Evolutionary conservation across 2,797 vertebrate genomes (phyloP).

Genomic region (Halcyon leucocephala): DNA sequence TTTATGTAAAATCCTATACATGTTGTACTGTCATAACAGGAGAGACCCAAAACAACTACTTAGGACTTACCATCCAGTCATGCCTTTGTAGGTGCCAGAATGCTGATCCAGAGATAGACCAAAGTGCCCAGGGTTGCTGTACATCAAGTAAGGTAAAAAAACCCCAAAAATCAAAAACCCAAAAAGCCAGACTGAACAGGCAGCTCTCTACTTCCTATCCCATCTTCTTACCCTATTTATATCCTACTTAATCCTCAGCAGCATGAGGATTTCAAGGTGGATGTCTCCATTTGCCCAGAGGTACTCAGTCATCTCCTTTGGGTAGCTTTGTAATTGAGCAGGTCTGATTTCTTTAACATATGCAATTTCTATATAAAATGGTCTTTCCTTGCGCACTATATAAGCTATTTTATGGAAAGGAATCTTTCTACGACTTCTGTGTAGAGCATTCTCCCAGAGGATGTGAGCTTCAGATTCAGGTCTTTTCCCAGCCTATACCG

Average conservation of each 20-base stretch:
- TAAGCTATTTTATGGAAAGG: neutral
- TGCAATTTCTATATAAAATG: neutral
- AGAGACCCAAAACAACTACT: neutral
- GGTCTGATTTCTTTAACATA: neutral
- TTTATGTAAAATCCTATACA: neutral
- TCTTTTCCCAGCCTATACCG: neutral
- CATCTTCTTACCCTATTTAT: neutral
- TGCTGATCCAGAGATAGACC: neutral
- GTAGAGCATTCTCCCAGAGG: neutral
- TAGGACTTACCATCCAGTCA: neutral
- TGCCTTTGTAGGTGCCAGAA: neutral
- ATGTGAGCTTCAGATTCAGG: neutral
- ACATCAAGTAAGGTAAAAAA: neutral
- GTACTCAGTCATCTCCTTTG: neutral
- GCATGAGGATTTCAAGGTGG: neutral
- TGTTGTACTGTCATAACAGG: neutral
- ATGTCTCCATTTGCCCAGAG: neutral
- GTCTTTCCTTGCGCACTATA: neutral
- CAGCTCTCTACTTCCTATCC: neutral
- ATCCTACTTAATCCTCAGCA: neutral
- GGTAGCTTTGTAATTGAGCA: neutral
- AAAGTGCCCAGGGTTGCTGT: neutral
- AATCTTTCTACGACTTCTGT: neutral
- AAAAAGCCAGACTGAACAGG: neutral
- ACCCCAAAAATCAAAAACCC: too few species aligned